phyloP scores from a whole-genome alignment of 1,140 invertebrate genomes.

The Drosophila dunni region DNA sequence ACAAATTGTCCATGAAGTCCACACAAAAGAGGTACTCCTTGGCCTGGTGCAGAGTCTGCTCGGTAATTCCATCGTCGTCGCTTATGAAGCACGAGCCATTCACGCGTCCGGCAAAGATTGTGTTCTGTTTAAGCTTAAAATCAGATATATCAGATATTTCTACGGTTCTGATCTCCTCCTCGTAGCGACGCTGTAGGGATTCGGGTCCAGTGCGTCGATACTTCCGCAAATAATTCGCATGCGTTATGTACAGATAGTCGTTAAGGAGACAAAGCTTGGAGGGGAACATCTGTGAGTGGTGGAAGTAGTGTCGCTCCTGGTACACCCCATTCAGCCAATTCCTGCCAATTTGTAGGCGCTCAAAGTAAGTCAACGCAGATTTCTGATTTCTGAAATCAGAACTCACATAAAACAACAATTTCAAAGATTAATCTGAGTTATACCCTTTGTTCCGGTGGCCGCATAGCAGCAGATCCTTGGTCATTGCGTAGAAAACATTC shows the following conservation, averaged over 20 bases:
- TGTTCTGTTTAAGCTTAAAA: slow-evolving; percentile 73
- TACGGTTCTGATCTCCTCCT: slow-evolving; percentile 57
- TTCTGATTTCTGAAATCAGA: slow-evolving; percentile 45
- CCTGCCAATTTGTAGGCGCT: slow-evolving; percentile 59
- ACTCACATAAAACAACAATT: background rate
- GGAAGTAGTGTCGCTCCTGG: slow-evolving; percentile 65
- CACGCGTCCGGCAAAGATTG: slow-evolving; percentile 69
- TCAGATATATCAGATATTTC: slow-evolving; percentile 70
- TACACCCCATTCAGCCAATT: slow-evolving; percentile 77
- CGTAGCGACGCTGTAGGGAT: slow-evolving; percentile 56
- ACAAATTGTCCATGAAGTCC: slow-evolving; percentile 70
- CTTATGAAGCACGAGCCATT: slow-evolving; percentile 64
- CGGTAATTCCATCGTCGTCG: slow-evolving; percentile 54
- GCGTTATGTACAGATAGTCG: slow-evolving; percentile 65
- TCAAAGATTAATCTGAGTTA: background rate
- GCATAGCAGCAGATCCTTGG: slow-evolving; percentile 68
- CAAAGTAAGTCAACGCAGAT: slow-evolving; percentile 51
- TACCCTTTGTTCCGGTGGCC: slow-evolving; percentile 71
- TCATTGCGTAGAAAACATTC: slow-evolving; percentile 55
- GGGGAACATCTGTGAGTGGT: slow-evolving; percentile 73
- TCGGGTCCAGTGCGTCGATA: slow-evolving; percentile 58
- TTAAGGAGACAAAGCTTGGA: slow-evolving; percentile 70
- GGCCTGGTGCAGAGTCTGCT: slow-evolving; percentile 63
- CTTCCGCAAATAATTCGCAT: slow-evolving; percentile 68
- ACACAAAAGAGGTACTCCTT: slow-evolving; percentile 72